Evolutionary conservation across 2,888 invertebrate genomes (phyloP).

Genomic region (Aphodius granarius): DNA sequence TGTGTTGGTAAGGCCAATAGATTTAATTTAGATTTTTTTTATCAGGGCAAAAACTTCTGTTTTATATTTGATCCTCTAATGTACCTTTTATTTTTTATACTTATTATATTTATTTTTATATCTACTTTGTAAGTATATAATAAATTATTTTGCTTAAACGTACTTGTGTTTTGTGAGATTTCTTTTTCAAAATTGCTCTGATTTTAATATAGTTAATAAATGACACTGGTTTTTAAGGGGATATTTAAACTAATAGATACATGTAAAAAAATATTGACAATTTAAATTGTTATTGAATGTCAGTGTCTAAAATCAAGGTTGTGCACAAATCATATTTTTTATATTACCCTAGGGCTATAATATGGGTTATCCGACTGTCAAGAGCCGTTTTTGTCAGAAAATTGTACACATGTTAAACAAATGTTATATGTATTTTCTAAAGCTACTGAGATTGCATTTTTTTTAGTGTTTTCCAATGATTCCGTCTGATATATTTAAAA

Average conservation of each 20-base stretch:
- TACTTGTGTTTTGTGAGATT: slow-evolving; percentile 2
- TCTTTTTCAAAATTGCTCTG: not conserved
- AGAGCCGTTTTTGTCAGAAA: not conserved
- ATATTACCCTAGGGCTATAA: slow-evolving; percentile 14
- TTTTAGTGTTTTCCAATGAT: not conserved
- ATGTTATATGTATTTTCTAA: not conserved
- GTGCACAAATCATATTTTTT: slow-evolving; percentile 29
- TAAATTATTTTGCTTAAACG: slow-evolving; percentile 10
- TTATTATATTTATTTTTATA: slow-evolving; percentile 9
- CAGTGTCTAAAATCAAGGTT: slow-evolving; percentile 26
- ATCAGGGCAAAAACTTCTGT: not conserved
- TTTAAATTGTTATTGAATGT: slow-evolving; percentile 13
- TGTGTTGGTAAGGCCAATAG: not conserved
- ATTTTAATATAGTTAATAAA: not conserved
- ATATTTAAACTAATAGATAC: not conserved
- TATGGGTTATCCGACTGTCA: not conserved
- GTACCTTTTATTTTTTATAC: slow-evolving; percentile 13
- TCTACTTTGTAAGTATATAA: not conserved
- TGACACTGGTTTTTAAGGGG: not conserved
- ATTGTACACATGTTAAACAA: not conserved
- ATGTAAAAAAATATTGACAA: too few relatives aligned
- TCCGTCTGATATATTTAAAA: not conserved
- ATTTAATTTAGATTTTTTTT: not conserved
- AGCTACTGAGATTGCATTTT: not conserved
- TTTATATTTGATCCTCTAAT: slow-evolving; percentile 1